Conservation (phyloP, 1,140 invertebrate genomes). For the Hypothenemus hampei region DNA sequence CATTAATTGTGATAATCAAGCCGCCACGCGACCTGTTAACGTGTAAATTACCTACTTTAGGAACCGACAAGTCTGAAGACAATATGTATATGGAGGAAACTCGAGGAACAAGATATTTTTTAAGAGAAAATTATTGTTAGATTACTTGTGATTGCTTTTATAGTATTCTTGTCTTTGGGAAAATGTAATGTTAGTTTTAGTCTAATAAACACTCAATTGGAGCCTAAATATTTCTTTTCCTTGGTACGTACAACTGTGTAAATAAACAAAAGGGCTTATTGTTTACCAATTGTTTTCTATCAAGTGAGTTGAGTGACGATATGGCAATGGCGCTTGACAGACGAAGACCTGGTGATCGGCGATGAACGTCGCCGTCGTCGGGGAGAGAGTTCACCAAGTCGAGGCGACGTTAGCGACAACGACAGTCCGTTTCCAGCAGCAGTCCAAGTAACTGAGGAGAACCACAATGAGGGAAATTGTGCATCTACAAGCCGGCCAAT, state of each 20-base stretch:
- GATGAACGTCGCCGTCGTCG: neutral
- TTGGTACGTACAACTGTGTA: neutral
- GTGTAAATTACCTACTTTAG: no score
- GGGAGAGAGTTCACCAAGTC: neutral
- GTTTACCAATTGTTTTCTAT: neutral
- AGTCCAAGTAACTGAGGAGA: neutral
- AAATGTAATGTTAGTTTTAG: no score
- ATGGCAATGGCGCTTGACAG: neutral
- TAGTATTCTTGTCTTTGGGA: no score
- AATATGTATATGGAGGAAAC: no score
- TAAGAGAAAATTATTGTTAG: no score
- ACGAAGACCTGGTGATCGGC: neutral
- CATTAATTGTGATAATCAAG: no score
- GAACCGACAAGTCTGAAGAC: no score
- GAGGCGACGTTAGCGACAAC: neutral
- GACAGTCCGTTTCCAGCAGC: neutral
- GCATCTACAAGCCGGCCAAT: constrained; percentile 79
- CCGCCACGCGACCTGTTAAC: no score
- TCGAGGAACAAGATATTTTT: no score
- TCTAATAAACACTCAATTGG: no score
- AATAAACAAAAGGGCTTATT: neutral
- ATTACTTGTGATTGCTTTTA: no score
- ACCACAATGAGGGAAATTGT: constrained; percentile 73
- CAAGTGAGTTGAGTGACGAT: neutral
- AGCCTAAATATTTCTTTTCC: no score